A percentile compares a stretch with the other conserved stretches of the same genome.
Evolutionary conservation across 1,140 invertebrate genomes (phyloP).

Genomic region (Camponotus floridanus): DNA sequence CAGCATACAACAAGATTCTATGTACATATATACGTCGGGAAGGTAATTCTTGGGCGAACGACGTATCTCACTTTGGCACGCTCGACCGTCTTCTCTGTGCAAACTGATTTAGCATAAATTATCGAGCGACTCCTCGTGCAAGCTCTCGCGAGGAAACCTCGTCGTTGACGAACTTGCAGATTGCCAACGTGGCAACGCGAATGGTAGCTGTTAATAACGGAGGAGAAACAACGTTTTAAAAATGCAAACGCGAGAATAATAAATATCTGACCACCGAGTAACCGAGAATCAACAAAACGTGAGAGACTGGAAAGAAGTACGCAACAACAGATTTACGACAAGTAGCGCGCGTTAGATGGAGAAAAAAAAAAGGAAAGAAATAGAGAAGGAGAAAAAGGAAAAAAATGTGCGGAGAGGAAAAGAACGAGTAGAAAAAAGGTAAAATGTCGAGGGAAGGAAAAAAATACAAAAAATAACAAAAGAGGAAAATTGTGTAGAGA

Average conservation of each 20-base stretch:
- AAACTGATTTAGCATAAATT: conserved; percentile 43
- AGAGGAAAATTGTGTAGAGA: background rate
- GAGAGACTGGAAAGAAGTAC: background rate
- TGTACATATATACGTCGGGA: background rate
- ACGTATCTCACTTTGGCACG: conserved; percentile 6
- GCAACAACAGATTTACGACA: conserved; percentile 47
- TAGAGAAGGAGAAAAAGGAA: background rate
- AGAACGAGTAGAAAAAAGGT: background rate
- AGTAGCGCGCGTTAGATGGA: conserved; percentile 15
- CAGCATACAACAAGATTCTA: background rate
- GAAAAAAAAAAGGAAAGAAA: conserved; percentile 10
- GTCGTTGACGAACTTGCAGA: background rate
- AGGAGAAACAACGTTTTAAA: conserved; percentile 17
- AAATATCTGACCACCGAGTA: conserved; percentile 25
- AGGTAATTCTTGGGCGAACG: conserved; percentile 1
- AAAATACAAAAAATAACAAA: background rate
- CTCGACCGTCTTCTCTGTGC: background rate
- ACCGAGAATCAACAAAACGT: conserved; percentile 28
- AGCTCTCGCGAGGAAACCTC: background rate
- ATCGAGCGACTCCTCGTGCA: background rate
- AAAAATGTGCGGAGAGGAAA: background rate
- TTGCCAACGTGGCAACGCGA: conserved; percentile 1
- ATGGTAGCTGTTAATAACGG: conserved; percentile 25
- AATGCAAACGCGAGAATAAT: conserved; percentile 48
- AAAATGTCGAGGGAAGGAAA: background rate